Evolutionary conservation across 2,888 invertebrate genomes (phyloP), one percentile per base, ranked within the genome.

Genomic region (Troides oblongomaculatus): DNA sequence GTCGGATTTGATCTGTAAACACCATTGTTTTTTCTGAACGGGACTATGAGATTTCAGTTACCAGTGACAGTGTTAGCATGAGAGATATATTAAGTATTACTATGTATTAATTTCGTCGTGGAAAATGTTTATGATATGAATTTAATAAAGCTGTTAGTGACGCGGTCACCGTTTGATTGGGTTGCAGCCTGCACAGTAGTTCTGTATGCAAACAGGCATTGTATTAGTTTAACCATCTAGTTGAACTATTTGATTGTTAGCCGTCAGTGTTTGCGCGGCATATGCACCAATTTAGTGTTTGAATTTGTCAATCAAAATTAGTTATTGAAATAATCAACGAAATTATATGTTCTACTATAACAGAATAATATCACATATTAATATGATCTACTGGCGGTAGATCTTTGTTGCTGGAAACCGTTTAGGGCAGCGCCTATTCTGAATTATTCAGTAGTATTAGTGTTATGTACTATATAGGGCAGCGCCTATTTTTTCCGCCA

Each of bases 201-300:
- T 70, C 59, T 66, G 63, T 63, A 70, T 66, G 62, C 70, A 70
- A 66, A 70, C 70, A 70, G 30, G 62, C 62, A 58, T 58, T 43
- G 66, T 63, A 62, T 66, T 66, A 70, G 70, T 66, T 70, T 59
- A 70, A 70, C 66, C 66, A 63, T 62, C 50, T 62, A 66, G 62
- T 62, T 70, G 70, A 60, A 66, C 70, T 66, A 63, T 70, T 66
- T 62, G 62, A 66, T 69, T 69, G 69, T 59, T 62, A 70, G 66
- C 36, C 53, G 64, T n/a, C 17, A 64, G n/a, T 61, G 62, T 70
- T 70, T 71, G 64, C 43, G 53, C 25, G 59, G 59, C 50, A 39
- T 58, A 43, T 62, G 23, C 58, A 23, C 56, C 50, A 25, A 59
- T 60, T 53, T 60, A 59, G 46, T 66, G 25, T 66, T 66, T 66